A percentile compares a stretch with the other conserved stretches of the same genome.
Conservation (phyloP, 2,888 invertebrate genomes). For the Shargacucullia verbasci region DNA sequence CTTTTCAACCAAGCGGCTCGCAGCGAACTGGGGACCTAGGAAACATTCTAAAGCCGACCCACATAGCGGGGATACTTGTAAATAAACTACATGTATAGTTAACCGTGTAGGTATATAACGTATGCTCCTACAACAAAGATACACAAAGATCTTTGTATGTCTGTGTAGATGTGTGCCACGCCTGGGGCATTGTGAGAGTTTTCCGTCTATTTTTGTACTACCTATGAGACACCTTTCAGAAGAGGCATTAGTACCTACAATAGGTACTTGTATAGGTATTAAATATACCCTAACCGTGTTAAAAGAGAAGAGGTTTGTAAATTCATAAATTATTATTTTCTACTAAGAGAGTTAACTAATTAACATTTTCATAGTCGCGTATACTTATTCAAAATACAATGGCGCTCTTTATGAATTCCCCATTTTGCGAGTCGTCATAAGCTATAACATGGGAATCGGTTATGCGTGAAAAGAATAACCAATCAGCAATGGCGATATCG, state of each 20-base stretch:
- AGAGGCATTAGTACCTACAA: not conserved
- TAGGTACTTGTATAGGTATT: too few relatives aligned
- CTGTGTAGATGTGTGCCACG: conserved; percentile 38
- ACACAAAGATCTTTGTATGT: conserved; percentile 43
- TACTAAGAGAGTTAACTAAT: too few relatives aligned
- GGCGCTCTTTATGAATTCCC: too few relatives aligned
- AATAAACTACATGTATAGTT: conserved; percentile 39
- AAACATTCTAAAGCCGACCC: conserved; percentile 52
- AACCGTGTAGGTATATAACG: conserved; percentile 8
- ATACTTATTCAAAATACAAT: too few relatives aligned
- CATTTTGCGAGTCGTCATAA: too few relatives aligned
- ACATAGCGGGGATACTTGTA: conserved; percentile 43
- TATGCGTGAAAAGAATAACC: too few relatives aligned
- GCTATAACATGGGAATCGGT: too few relatives aligned
- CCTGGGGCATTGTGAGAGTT: conserved; percentile 43
- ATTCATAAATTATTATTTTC: too few relatives aligned
- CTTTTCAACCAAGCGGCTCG: conserved; percentile 49
- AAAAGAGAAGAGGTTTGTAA: too few relatives aligned
- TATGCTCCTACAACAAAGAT: conserved; percentile 40
- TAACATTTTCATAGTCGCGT: too few relatives aligned
- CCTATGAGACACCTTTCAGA: conserved; percentile 8
- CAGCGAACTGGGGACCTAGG: conserved; percentile 48
- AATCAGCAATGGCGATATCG: too few relatives aligned
- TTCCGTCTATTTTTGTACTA: conserved; percentile 46
- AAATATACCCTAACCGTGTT: too few relatives aligned